Evolutionary conservation across 2,113 vertebrate species (phyloP), one percentile per base, ranked within the genome.

Genomic region (Nicator chloris): DNA sequence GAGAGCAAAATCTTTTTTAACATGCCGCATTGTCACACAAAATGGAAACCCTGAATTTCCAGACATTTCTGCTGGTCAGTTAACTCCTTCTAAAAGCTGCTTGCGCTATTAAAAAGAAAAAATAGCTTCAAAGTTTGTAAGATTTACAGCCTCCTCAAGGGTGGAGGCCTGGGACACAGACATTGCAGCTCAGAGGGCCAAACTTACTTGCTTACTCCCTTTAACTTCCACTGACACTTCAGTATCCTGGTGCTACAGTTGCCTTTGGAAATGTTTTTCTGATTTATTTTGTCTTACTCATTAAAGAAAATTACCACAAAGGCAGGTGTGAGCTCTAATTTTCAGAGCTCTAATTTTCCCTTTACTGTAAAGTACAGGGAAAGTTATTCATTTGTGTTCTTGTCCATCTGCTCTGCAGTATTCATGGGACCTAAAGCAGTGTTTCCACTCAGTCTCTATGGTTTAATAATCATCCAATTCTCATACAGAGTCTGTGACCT

Each of bases 11-110:
- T 88, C 54, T 83, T 83, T 95, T 94, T 78, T 92, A 94, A 95
- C 76, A 27, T 77, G 83, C 69, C 0, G 0, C 84, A 88, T 26
- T 93, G 64, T 86, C 83, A 75, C 44, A 40, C 47, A 64, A 86
- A 91, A 92, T 93, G 69, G 88, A 95, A 97, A 95, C 75, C 51
- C 60, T 78, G 68, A 91, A 64, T 94, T 86, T 95, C 80, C 82
- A 95, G 72, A 53, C 69, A 13, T 81, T 78, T 72, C 56, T 92
- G 23, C 75, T 77, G 50, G 39, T 94, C 71, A 77, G 53, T 92
- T 72, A 88, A 31, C 53, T 93, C 45, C 49, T 92, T 82, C 85
- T 78, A 88, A 92, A 94, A 83, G 13, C 45, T 54, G 45, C 18
- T 61, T 83, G 37, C 1, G 11, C 40, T 91, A 60, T 89, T 92